Evolutionary conservation across 2,113 vertebrate genomes (phyloP).

Genomic region (Nycticryphes semicollaris): DNA sequence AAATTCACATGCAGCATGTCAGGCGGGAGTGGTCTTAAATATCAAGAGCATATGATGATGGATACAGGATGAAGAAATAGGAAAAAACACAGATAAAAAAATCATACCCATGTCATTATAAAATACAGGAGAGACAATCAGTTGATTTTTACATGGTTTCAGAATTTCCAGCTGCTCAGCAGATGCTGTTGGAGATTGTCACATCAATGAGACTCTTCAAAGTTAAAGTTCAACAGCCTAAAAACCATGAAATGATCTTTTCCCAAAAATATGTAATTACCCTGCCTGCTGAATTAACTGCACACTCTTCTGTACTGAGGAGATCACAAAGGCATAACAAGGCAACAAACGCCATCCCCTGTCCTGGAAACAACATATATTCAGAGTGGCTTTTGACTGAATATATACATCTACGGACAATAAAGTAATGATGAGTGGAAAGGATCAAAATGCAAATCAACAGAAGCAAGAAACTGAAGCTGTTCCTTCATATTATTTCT

Average conservation of each 20-base stretch:
- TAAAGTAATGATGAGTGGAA: neutral
- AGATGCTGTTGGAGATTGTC: slow-evolving; percentile 44
- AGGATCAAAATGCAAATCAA: neutral
- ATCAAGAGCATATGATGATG: neutral
- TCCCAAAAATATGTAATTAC: slow-evolving; percentile 32
- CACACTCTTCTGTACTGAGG: neutral
- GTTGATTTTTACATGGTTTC: slow-evolving; percentile 27
- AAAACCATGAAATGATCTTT: slow-evolving; percentile 64
- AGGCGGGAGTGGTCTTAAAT: slow-evolving; percentile 29
- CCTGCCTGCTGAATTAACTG: slow-evolving; percentile 5
- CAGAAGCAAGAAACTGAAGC: neutral
- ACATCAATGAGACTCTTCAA: slow-evolving; percentile 34
- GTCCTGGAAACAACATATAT: neutral
- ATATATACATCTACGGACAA: neutral
- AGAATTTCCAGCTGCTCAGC: slow-evolving; percentile 57
- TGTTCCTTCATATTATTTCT: neutral
- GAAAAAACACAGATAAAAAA: slow-evolving; percentile 17
- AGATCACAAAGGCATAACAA: neutral
- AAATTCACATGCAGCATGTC: neutral
- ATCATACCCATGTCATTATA: neutral
- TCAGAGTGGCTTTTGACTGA: neutral
- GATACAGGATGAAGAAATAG: slow-evolving; percentile 4
- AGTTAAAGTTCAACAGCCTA: slow-evolving; percentile 64
- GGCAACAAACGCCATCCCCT: neutral
- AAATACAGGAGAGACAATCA: neutral